Evolutionary conservation across 2,888 invertebrate species (phyloP).

Genomic region (Drosophila putrida): DNA sequence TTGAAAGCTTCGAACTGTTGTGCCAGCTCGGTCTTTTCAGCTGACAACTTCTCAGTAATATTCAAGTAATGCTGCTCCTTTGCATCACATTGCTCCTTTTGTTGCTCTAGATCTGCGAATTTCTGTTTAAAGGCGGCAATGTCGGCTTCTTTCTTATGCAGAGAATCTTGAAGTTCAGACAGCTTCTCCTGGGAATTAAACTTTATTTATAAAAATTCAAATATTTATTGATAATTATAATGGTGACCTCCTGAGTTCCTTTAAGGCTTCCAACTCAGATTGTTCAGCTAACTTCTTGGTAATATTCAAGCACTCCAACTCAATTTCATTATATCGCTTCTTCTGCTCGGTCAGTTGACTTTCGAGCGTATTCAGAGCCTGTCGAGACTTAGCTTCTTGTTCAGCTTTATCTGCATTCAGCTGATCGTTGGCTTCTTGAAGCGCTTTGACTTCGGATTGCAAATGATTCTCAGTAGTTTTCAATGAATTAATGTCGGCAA

Average conservation of each 20-base stretch:
- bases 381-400: not conserved
- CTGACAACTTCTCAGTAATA: not conserved
- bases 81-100: not conserved
- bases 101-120: not conserved
- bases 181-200: constrained; percentile 10
- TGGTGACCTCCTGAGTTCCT: constrained; percentile 22
- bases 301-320: not conserved
- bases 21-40: not conserved
- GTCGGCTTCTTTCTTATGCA: constrained; percentile 12
- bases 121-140: not conserved
- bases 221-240: not conserved
- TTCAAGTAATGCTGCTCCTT: not conserved
- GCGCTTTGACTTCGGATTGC: not conserved
- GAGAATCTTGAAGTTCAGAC: not conserved
- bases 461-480: not conserved
- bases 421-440: constrained; percentile 11
- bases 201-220: not conserved
- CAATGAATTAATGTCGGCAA: not conserved
- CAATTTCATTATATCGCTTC: not conserved
- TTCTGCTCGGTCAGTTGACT: not conserved
- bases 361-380: not conserved
- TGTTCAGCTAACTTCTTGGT: constrained; percentile 1
- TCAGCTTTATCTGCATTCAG: not conserved
- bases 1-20: not conserved
- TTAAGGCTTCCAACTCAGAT: not conserved